Conservation (phyloP, 2,888 invertebrate genomes). For the Fissipunctia ypsillon region DNA sequence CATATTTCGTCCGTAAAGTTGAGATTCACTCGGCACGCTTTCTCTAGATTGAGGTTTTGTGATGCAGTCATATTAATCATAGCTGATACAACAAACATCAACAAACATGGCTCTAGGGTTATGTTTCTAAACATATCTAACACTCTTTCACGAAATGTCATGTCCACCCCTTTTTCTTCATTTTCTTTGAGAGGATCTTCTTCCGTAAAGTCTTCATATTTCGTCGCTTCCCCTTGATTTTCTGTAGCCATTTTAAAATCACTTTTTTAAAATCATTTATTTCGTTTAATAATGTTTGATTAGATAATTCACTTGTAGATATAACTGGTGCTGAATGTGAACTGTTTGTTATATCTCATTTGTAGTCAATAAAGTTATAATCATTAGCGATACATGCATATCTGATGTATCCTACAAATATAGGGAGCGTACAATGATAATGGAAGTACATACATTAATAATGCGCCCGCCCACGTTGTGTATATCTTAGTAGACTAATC, state of each 20-base stretch:
- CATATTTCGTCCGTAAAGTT: conserved; percentile 93
- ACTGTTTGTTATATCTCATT: conserved; percentile 50
- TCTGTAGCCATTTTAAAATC: conserved; percentile 47
- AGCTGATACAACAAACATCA: conserved; percentile 74
- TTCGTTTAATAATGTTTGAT: not conserved
- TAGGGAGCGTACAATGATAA: conserved; percentile 42
- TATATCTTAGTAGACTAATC: conserved; percentile 58
- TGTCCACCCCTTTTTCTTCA: conserved; percentile 54
- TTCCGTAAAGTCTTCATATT: conserved; percentile 56
- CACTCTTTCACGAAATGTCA: conserved; percentile 70
- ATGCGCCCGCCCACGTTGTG: conserved; percentile 19
- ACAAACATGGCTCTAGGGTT: conserved; percentile 81
- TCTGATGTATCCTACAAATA: conserved; percentile 40
- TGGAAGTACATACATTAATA: conserved; percentile 24
- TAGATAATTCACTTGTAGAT: conserved; percentile 46
- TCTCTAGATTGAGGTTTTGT: conserved; percentile 95
- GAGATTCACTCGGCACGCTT: conserved; percentile 95
- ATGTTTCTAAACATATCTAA: conserved; percentile 70
- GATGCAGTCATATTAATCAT: conserved; percentile 92
- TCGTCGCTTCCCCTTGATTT: conserved; percentile 18
- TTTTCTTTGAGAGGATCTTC: conserved; percentile 57
- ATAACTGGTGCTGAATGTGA: conserved; percentile 31
- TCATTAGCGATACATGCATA: conserved; percentile 53
- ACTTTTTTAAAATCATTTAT: conserved; percentile 43
- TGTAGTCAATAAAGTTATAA: conserved; percentile 47